These are phyloP conservation scores for Platichthys flesus DNA, from an alignment of 2,113 vertebrate genomes.

Conservation along the genomic window DNA sequence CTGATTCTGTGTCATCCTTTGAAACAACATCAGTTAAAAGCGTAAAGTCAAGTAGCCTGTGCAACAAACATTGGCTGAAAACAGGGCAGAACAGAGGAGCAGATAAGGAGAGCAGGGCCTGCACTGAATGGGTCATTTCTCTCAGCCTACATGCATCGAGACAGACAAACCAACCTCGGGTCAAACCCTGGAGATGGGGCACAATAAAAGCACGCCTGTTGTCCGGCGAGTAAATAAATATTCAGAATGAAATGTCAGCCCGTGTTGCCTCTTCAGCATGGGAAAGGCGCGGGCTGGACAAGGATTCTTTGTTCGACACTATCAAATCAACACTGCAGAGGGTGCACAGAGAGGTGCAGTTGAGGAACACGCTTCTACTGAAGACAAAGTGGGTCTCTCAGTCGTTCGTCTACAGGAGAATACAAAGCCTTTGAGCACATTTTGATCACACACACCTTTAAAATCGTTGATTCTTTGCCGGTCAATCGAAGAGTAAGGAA, in stretches of 20 bases:
- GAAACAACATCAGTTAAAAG: too few relatives aligned
- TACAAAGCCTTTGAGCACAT: too few relatives aligned
- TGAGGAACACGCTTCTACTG: conserved; percentile 39
- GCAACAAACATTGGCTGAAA: background rate
- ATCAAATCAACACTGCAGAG: conserved; percentile 64
- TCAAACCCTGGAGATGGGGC: conserved; percentile 31
- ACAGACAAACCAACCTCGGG: conserved; percentile 29
- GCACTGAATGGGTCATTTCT: conserved; percentile 14
- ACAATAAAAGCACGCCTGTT: conserved; percentile 63
- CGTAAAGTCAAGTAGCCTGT: too few relatives aligned
- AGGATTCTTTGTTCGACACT: conserved; percentile 69
- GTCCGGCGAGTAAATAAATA: conserved; percentile 71
- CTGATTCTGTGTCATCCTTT: too few relatives aligned
- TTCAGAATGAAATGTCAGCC: conserved; percentile 74
- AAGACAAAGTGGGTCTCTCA: conserved; percentile 27
- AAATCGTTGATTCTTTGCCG: conserved; percentile 44
- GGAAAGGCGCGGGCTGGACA: conserved; percentile 80
- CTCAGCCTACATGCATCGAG: conserved; percentile 12
- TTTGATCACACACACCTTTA: background rate
- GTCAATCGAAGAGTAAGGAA: too few relatives aligned
- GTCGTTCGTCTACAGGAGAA: conserved; percentile 6
- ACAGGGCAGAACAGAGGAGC: background rate
- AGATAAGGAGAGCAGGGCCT: background rate
- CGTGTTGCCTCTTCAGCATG: conserved; percentile 68
- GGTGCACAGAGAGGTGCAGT: conserved; percentile 57